Percentiles rank a stretch among this genome's conserved stretches.
Conservation (phyloP, 2,797 vertebrate species). For the Pterois miles region DNA sequence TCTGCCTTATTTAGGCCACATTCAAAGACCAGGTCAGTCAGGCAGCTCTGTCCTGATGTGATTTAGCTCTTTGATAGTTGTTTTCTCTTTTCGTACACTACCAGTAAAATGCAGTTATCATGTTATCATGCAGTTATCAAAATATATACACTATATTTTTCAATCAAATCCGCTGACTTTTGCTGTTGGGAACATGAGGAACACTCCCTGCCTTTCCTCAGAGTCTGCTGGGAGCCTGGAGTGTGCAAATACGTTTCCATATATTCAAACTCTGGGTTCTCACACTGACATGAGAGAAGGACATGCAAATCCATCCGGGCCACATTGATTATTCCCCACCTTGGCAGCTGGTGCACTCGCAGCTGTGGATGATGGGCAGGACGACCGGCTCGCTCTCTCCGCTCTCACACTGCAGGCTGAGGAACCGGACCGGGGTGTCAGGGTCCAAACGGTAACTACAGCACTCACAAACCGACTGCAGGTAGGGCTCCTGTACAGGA, state of each 20-base stretch:
- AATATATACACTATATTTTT: no score
- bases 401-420: slow-evolving; percentile 84
- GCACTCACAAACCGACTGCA: slow-evolving; percentile 89
- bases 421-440: slow-evolving; percentile 84
- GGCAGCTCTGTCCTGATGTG: background rate
- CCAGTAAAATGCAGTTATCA: background rate
- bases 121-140: no score
- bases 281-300: background rate
- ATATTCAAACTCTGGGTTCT: slow-evolving; percentile 26
- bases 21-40: background rate
- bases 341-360: slow-evolving; percentile 92
- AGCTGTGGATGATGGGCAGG: slow-evolving; percentile 90
- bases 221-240: background rate
- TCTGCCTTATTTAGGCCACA: no score
- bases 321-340: slow-evolving; percentile 72
- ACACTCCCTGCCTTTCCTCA: background rate
- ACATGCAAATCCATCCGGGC: slow-evolving; percentile 29
- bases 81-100: background rate
- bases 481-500: slow-evolving; percentile 88
- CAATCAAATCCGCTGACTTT: background rate
- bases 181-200: background rate
- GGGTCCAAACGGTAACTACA: slow-evolving; percentile 92
- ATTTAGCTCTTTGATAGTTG: background rate
- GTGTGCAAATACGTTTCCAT: slow-evolving; percentile 2
- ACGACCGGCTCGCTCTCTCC: slow-evolving; percentile 86